A percentile compares a stretch with the other conserved stretches of the same genome.
Conservation (phyloP, 1,140 invertebrate genomes). For the Leptinotarsa texana region DNA sequence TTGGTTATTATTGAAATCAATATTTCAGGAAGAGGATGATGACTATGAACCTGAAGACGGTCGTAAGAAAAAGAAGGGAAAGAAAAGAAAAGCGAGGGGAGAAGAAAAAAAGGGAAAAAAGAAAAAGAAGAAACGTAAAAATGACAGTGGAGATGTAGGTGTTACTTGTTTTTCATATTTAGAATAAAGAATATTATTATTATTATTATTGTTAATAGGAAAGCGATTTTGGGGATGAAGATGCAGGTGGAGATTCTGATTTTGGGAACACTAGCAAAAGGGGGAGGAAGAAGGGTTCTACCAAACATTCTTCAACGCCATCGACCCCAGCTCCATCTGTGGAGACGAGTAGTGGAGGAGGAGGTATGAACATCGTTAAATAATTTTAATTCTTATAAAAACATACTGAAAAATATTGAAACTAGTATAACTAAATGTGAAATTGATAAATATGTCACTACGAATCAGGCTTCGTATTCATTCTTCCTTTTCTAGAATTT, state of each 20-base stretch:
- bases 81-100: slow-evolving; percentile 85
- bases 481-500: no score
- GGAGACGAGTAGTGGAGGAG: slow-evolving; percentile 53
- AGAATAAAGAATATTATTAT: neutral
- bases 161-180: neutral
- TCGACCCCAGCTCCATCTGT: slow-evolving; percentile 58
- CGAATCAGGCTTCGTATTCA: neutral
- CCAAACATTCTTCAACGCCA: slow-evolving; percentile 57
- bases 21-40: slow-evolving; percentile 75
- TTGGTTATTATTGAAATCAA: no score
- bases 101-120: slow-evolving; percentile 90
- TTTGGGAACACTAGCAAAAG: slow-evolving; percentile 66
- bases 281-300: slow-evolving; percentile 60
- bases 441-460: slow-evolving; percentile 8
- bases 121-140: slow-evolving; percentile 91
- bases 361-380: neutral
- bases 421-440: neutral
- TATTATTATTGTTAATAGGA: slow-evolving; percentile 61
- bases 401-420: no score
- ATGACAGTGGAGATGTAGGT: slow-evolving; percentile 84
- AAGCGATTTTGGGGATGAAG: slow-evolving; percentile 75
- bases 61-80: slow-evolving; percentile 86
- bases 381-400: no score
- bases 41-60: slow-evolving; percentile 83
- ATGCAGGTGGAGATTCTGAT: slow-evolving; percentile 72